Base-by-base conservation (phyloP, 2,113 vertebrate genomes). In the Lophura nycthemera region DNA sequence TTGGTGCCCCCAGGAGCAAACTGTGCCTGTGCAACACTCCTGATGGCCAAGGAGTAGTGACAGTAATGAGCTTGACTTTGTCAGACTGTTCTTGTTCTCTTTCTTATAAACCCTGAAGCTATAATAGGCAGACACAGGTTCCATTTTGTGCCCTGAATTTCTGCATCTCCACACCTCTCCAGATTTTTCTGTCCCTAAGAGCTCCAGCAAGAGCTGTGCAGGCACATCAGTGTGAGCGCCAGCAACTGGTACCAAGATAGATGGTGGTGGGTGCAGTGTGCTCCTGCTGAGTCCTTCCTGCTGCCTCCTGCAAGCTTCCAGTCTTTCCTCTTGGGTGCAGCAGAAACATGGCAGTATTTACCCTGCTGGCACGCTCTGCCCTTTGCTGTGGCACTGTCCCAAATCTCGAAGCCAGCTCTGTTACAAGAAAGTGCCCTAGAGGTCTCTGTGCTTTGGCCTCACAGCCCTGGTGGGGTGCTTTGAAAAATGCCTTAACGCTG, bases 151-250 rank as follows among this genome's bases (percentile, higher is more conserved):
- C 47, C 61, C 50, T n/a, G 45, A 50, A 61, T 90, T 92, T 83
- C 38, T 81, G 56, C 22, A 12, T 40, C 0, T 0, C 8, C 1
- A 47, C 9, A 6, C 25, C 60, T 15, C 11, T 74, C 30, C 5
- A 40, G 43, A 18, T 11, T 67, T 79, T 67, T 43, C 43, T 17
- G 5, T 47, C 7, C 1, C 0, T 2, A 27, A 70, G 57, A 60
- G 42, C 65, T 81, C 42, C 21, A 13, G 8, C 3, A 5, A 20
- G 74, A 78, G 40, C 48, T 47, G 9, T 38, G 27, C 13, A 3
- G 42, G 19, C 12, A 8, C 38, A 3, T 54, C 8, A 1, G 5
- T 22, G 60, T 10, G 50, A 17, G 10, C 17, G 7, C 50, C 65
- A 3, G 78, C 21, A 20, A 19, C 45, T 73, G 45, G 47, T 43